Conservation (phyloP, 2,113 vertebrate species). For the Spheniscus mendiculus region DNA sequence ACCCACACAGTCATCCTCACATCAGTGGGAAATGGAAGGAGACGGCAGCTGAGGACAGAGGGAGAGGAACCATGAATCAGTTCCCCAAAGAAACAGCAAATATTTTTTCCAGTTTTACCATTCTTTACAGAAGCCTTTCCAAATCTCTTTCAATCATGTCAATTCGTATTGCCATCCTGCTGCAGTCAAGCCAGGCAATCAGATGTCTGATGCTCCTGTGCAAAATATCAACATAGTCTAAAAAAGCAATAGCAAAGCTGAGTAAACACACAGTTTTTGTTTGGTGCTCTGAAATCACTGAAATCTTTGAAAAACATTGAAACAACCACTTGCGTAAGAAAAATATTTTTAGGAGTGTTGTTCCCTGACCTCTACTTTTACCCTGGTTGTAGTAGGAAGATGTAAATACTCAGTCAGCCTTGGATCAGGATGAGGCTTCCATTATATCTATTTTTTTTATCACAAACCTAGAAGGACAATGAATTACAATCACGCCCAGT, state of each 20-base stretch:
- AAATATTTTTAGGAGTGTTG: background rate
- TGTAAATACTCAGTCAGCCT: background rate
- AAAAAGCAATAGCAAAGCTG: background rate
- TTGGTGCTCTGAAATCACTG: background rate
- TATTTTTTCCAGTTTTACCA: background rate
- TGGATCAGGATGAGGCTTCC: background rate
- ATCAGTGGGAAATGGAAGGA: background rate
- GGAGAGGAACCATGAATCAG: background rate
- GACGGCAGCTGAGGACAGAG: background rate
- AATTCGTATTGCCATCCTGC: background rate
- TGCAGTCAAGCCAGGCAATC: background rate
- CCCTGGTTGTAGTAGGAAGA: background rate
- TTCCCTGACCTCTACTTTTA: background rate
- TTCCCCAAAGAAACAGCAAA: background rate
- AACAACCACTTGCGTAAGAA: background rate
- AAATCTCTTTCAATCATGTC: background rate
- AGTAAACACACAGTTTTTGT: background rate
- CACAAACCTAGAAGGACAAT: background rate
- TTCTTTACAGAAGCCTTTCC: background rate
- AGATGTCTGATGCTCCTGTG: background rate
- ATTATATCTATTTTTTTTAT: background rate
- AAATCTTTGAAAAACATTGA: background rate
- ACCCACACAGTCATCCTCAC: background rate
- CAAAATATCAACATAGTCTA: background rate
- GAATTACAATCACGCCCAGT: background rate